Base-by-base conservation (phyloP, 2,113 vertebrate genomes). In the Columbina picui region DNA sequence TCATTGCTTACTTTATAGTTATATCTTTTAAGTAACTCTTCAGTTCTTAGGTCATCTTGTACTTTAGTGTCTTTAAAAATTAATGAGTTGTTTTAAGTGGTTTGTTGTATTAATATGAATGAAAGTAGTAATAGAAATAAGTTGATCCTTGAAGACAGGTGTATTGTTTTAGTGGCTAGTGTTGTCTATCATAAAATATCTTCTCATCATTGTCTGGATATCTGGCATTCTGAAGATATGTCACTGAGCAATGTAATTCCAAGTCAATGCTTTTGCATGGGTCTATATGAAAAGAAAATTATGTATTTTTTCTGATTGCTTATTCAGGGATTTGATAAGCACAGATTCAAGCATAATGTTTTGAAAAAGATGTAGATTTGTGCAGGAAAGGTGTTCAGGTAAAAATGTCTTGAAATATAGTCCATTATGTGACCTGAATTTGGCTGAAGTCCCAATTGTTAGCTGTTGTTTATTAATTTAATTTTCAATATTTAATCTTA, bases 401-500 rank as follows among this genome's bases (percentile, higher is more conserved):
- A 84, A 96, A 91, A 92, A 81, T 84, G 30, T 88, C 49, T 75
- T 86, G 68, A 93, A 86, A 75, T 90, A n/a, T 0, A 86, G 76
- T 91, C 30, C 92, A 8, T 76, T 90, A 57, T 69, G 47, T 75
- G 94, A 94, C 49, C 76, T 88, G 55, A 93, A 87, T 77, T 91
- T 92, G 32, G 87, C 69, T 94, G 39, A 84, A 92, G 84, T 77
- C 69, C 94, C 75, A 76, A 0, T 81, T 92, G 57, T 79, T 96
- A 93, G 95, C 78, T 83, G 56, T 22, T 83, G 39, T 65, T 49
- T 88, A 68, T 88, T 74, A 0, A 84, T 84, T 92, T 79, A 43
- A 70, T 82, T 95, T 94, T 89, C 27, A 4, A 14, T 94, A 83
- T 93, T 85, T 93, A 84, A 89, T 59, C 84, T 76, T 64, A 91